Evolutionary conservation across 2,113 vertebrate species (phyloP).

Genomic region (Myodes glareolus): DNA sequence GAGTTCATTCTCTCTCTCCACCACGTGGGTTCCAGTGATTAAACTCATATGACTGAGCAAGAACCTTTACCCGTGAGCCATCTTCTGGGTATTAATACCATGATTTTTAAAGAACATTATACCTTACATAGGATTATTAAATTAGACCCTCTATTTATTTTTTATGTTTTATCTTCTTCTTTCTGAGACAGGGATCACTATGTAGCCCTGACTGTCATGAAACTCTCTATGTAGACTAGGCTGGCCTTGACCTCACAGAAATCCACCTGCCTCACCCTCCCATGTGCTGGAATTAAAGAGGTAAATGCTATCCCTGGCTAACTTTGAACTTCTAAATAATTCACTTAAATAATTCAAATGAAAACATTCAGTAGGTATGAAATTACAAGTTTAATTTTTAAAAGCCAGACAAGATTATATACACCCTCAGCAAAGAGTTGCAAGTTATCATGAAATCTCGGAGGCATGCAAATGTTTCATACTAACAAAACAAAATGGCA

Average conservation of each 20-base stretch:
- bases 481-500: slow-evolving; percentile 55
- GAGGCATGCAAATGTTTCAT: slow-evolving; percentile 34
- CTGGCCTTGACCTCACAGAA: background rate
- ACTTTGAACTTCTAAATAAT: slow-evolving; percentile 18
- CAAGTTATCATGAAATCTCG: background rate
- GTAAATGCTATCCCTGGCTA: background rate
- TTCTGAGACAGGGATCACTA: background rate
- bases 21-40: background rate
- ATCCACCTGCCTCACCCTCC: background rate
- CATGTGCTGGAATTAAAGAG: background rate
- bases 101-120: background rate
- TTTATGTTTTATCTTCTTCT: background rate
- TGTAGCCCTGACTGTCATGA: background rate
- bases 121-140: slow-evolving; percentile 10
- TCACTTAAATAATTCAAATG: background rate
- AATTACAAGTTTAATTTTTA: slow-evolving; percentile 41
- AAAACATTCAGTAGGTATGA: background rate
- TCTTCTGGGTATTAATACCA: background rate
- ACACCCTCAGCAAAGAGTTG: background rate
- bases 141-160: background rate
- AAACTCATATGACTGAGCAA: background rate
- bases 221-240: background rate
- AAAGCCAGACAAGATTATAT: slow-evolving; percentile 22
- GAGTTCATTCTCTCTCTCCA: background rate
- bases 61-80: background rate